A percentile compares a stretch with the other conserved stretches of the same genome.
Evolutionary conservation across 2,888 invertebrate genomes (phyloP).

Genomic region (Ophion ellenae): DNA sequence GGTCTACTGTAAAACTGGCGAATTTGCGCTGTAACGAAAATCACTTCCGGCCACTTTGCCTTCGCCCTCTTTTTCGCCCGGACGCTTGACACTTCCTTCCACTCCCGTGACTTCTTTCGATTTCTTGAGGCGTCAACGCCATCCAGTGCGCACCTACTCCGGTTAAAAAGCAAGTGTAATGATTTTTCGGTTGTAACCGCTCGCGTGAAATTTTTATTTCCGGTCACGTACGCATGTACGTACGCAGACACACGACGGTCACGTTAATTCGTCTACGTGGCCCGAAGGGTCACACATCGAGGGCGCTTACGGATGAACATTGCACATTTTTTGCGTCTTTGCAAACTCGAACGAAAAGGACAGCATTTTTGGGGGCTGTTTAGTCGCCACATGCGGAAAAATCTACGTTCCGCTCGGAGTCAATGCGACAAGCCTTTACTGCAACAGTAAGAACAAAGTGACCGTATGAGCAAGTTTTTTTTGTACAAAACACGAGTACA

Average conservation of each 20-base stretch:
- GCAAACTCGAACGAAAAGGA: not conserved
- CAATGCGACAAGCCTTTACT: too few species aligned
- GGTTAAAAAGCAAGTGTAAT: conserved; percentile 23
- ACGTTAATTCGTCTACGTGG: conserved; percentile 36
- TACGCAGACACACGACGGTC: not conserved
- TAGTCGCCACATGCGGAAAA: too few species aligned
- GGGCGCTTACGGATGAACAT: conserved; percentile 22
- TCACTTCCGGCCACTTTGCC: conserved; percentile 21
- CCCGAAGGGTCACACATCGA: conserved; percentile 32
- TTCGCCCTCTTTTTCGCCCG: conserved; percentile 3
- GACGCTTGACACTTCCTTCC: conserved; percentile 9
- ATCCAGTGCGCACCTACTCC: not conserved
- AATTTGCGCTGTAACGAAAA: conserved; percentile 35
- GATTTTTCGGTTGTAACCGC: conserved; percentile 11
- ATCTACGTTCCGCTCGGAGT: too few species aligned
- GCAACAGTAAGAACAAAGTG: too few species aligned
- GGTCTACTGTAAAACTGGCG: conserved; percentile 30
- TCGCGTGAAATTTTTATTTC: conserved; percentile 22
- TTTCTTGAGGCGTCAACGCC: not conserved
- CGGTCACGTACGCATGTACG: conserved; percentile 44
- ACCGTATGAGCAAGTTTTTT: too few species aligned
- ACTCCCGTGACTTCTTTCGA: conserved; percentile 6
- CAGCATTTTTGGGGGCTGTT: not conserved
- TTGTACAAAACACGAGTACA: too few species aligned
- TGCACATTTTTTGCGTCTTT: not conserved